These are phyloP conservation scores for Epirrhoe alternata DNA, from an alignment of 2,888 invertebrate genomes.

Conservation along the genomic window DNA sequence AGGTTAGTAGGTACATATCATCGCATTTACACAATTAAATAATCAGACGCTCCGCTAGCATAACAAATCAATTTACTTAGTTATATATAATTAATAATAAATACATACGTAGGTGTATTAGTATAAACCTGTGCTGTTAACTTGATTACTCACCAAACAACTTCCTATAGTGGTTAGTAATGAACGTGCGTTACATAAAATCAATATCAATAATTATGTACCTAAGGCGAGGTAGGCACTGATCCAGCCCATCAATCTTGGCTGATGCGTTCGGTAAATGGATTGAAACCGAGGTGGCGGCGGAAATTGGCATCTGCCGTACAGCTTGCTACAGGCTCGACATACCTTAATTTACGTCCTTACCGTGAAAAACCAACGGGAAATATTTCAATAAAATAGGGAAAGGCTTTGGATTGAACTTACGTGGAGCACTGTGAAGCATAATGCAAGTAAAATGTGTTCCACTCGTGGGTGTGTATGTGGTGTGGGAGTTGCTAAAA, in stretches of 20 bases:
- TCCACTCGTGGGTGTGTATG: not conserved
- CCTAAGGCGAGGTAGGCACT: constrained; percentile 43
- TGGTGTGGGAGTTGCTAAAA: too few species aligned
- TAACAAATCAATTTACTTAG: not conserved
- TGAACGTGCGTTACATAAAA: constrained; percentile 33
- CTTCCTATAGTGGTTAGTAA: constrained; percentile 8
- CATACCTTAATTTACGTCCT: not conserved
- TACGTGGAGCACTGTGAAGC: not conserved
- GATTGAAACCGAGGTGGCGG: constrained; percentile 51
- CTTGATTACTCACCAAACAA: constrained; percentile 3
- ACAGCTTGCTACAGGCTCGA: constrained; percentile 33
- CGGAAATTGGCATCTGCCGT: constrained; percentile 51
- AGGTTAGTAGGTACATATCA: too few species aligned
- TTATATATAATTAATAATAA: not conserved
- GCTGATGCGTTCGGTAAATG: constrained; percentile 56
- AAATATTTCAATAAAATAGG: not conserved
- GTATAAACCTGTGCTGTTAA: too few species aligned
- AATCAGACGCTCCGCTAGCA: not conserved
- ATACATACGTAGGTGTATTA: not conserved
- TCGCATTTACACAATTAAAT: too few species aligned
- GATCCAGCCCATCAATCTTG: constrained; percentile 59
- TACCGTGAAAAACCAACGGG: not conserved
- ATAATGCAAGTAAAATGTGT: not conserved
- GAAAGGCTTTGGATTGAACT: not conserved
- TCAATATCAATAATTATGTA: constrained; percentile 38